Base-by-base conservation (phyloP, 2,888 invertebrate species). In the Drosophila flavopinicola region DNA sequence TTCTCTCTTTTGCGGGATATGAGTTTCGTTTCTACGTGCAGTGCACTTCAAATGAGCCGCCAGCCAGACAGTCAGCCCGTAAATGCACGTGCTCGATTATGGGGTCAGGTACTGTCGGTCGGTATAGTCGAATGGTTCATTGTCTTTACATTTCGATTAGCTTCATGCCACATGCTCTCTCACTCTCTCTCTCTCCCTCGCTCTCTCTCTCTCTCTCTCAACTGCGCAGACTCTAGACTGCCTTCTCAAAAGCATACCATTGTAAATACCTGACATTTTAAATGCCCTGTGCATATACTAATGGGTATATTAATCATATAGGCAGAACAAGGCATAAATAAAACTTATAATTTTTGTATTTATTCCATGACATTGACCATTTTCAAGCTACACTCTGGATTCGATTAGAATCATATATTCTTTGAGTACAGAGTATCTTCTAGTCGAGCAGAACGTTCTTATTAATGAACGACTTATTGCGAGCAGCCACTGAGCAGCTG, bases 111-210 rank as follows among this genome's bases (percentile, higher is more conserved):
- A 33, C 35, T 51, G n/a, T 3, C 17, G 5, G 10, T n/a, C 24
- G 23, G 23, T 30, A 33, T 57, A 45, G 51, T 53, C 61, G 60
- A 68, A 61, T 41, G 63, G 75, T 52, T 71, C 71, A 70, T 71
- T 75, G 71, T 75, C 71, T 71, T 70, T 42, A 64, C 58, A 65
- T 56, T 58, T 70, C 71, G 65, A 75, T 70, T 56, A 70, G 71
- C 58, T 45, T 33, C 49, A 57, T 45, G 38, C 4, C 68, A 27
- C 33, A 30, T 24, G 35, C 29, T 10, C 17, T 17, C n/a, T n/a
- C n/a, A n/a, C n/a, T n/a, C n/a, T n/a, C n/a, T n/a, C n/a, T n/a
- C n/a, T n/a, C n/a, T n/a, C n/a, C n/a, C n/a, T n/a, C n/a, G n/a
- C n/a, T n/a, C n/a, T n/a, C n/a, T n/a, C n/a, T n/a, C n/a, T n/a